Evolutionary conservation across 2,113 vertebrate species (phyloP), one percentile per base, ranked within the genome.

Genomic region (Melozone crissalis): DNA sequence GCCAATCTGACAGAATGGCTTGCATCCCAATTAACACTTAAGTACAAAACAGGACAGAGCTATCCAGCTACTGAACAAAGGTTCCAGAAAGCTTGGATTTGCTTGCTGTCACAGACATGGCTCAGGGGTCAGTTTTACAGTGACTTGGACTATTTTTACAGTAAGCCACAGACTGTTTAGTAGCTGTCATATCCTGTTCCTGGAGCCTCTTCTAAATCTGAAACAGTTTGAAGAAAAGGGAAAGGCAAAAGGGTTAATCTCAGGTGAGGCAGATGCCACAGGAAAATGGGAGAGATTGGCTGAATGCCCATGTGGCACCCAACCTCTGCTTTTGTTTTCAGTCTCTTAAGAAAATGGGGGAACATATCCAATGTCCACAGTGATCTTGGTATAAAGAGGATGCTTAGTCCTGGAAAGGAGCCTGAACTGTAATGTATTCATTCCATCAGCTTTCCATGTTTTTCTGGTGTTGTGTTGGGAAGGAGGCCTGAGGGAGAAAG

Each of bases 381-480:
- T 97, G 77, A 98, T 95, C 87, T 97, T 97, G 28, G 97, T 97
- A 65, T 97, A 98, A 72, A 98, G 96, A 47, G 83, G 89, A 72
- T 96, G 79, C 69, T 95, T 89, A 44, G 87, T 95, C 57, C 94
- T 95, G 52, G 96, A 96, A 83, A 98, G 84, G 18, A 98, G 91
- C 52, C 72, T 97, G 94, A 97, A 98, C 27, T 96, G 93, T n/a
- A 98, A 47, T 4, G 98, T 97, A 72, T 98, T 98, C 97, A 98
- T 98, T 71, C 98, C 98, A n/a, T 98, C 97, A 10, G 96, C 95
- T 75, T 93, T 97, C 98, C 98, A 98, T 15, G 94, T 97, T 74
- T 83, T 94, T 33, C 82, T 85, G 39, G 97, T 97, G 58, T 94
- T 87, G 12, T 91, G 90, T 16, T 41, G 51, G 39, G 91, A 89